These are phyloP conservation scores for Heteromurus nitidus DNA, from an alignment of 2,888 invertebrate genomes.

Conservation along the genomic window DNA sequence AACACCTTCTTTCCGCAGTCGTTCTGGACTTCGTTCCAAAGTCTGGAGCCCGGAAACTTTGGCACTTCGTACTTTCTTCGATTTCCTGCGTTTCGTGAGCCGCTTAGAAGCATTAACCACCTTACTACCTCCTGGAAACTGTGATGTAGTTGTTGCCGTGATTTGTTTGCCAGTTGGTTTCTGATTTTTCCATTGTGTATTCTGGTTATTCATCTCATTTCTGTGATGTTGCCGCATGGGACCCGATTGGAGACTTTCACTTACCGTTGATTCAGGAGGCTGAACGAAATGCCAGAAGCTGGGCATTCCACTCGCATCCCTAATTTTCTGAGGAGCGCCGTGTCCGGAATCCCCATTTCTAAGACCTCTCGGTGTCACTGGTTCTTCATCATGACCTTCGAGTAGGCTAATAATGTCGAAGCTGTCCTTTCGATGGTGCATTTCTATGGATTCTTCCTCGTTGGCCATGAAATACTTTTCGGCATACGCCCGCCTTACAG, in stretches of 20 bases:
- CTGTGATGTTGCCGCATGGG: not conserved
- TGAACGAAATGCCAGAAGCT: constrained; percentile 55
- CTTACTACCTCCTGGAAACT: not conserved
- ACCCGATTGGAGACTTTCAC: constrained; percentile 19
- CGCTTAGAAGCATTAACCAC: not conserved
- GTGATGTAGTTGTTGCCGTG: not conserved
- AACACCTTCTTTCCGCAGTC: constrained; percentile 7
- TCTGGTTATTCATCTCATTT: not conserved
- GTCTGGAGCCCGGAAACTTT: constrained; percentile 33
- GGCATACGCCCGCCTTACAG: too few relatives aligned
- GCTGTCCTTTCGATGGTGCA: constrained; percentile 25
- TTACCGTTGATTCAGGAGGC: constrained; percentile 11
- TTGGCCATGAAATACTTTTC: not conserved
- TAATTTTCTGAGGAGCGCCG: not conserved
- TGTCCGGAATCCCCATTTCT: too few relatives aligned
- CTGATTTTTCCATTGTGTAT: not conserved
- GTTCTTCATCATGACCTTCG: constrained; percentile 10
- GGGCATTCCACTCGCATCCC: not conserved
- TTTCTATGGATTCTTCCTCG: not conserved
- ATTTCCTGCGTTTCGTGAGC: constrained; percentile 15
- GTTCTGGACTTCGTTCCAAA: constrained; percentile 17
- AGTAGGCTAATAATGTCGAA: constrained; percentile 48
- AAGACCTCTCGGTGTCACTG: not conserved
- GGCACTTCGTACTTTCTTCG: constrained; percentile 50
- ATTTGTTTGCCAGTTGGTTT: not conserved